phyloP scores from a whole-genome alignment of 2,797 vertebrate genomes.

The Gobionotothen gibberifrons region DNA sequence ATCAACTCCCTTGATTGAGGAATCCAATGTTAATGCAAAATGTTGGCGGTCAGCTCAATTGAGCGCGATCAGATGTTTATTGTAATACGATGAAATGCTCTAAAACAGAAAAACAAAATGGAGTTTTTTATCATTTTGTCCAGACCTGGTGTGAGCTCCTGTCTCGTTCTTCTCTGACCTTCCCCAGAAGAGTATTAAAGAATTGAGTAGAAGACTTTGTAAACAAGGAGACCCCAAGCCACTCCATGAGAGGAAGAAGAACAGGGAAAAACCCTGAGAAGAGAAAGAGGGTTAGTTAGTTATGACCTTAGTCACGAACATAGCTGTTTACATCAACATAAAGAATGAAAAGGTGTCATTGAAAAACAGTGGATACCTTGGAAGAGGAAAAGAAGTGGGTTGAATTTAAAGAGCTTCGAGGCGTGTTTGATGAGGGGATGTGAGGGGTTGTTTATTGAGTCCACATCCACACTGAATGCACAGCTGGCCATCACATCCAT shows the following conservation, averaged over 20 bases:
- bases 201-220: conserved; percentile 4
- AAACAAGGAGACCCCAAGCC: conserved; percentile 53
- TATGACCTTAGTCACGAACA: not conserved
- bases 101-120: no score
- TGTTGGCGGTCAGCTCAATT: no score
- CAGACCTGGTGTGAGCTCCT: conserved; percentile 59
- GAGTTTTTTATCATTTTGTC: conserved; percentile 33
- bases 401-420: conserved; percentile 63
- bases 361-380: conserved; percentile 34
- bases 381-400: conserved; percentile 3
- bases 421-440: conserved; percentile 71
- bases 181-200: conserved; percentile 46
- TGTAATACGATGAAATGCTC: no score
- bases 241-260: conserved; percentile 50
- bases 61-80: no score
- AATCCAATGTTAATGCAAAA: no score
- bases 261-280: conserved; percentile 56
- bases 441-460: conserved; percentile 79
- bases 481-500: conserved; percentile 79
- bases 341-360: not conserved
- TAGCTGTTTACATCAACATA: not conserved
- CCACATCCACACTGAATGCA: conserved; percentile 74
- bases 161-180: conserved; percentile 47
- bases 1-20: no score
- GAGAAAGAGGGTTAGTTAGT: not conserved